Conservation (phyloP, 2,113 vertebrate genomes). For the Otus sunia region DNA sequence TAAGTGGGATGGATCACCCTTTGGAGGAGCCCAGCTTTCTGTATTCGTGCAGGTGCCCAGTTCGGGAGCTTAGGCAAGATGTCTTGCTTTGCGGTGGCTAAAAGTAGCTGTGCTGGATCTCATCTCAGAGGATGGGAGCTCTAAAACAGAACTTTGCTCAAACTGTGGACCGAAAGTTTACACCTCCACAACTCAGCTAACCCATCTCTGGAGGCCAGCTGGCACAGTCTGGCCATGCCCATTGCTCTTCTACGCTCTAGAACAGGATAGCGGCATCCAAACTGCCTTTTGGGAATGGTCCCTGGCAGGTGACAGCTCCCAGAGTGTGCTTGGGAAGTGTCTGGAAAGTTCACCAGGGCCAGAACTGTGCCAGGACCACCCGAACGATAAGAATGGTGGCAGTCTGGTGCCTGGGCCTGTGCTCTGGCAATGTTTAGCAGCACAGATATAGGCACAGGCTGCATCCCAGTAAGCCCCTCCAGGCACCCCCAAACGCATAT, state of each 20-base stretch:
- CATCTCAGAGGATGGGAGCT: background rate
- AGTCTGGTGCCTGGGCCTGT: background rate
- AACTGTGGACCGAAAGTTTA: background rate
- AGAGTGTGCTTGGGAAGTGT: background rate
- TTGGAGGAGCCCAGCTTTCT: background rate
- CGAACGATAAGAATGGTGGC: fast-evolving
- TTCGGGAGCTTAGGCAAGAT: background rate
- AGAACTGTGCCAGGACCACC: background rate
- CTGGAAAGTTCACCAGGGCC: background rate
- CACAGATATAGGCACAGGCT: background rate
- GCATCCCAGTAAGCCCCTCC: background rate
- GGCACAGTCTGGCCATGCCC: fast-evolving
- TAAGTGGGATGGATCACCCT: background rate
- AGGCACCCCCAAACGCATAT: background rate
- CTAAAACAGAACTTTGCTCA: background rate
- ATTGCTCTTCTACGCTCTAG: background rate
- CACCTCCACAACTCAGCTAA: background rate
- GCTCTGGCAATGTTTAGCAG: background rate
- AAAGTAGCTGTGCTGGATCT: slow-evolving; percentile 1
- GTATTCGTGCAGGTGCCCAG: fast-evolving
- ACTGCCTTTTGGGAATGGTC: background rate
- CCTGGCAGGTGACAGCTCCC: background rate
- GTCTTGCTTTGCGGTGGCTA: background rate
- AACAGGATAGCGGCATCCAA: background rate
- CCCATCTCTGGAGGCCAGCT: background rate